Base-by-base conservation (phyloP, 2,797 vertebrate genomes). In the Peromyscus nudipes region DNA sequence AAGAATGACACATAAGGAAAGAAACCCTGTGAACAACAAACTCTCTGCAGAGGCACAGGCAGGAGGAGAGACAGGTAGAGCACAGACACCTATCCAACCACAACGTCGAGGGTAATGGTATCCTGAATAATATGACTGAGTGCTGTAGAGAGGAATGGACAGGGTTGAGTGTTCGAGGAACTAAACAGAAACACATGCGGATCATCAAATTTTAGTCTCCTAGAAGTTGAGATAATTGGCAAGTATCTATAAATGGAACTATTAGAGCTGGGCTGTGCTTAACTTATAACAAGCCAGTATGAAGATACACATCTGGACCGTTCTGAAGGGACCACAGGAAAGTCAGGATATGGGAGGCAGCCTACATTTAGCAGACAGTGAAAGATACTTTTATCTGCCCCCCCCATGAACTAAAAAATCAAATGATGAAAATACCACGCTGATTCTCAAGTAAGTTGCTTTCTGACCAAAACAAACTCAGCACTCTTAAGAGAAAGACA, bases 381-480 rank as follows among this genome's bases (percentile, higher is more conserved):
- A 62, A 84, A 60, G 29, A 67, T 40, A 13, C 10, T 55, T 60
- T 37, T 27, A 73, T 6, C 3, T 76, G 34, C 16, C 34, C 34
- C 69, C 49, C 37, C 67, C 49, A 46, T 2, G 62, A 88, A 16
- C 3, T 84, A 79, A 93, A 67, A 96, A 89, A 84, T n/a, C 34
- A 46, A 92, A 64, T 9, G 57, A 13, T 62, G 17, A 83, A 89
- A 92, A 69, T 12, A 73, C 25, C n/a, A 62, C 85, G 43, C 29
- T 79, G 34, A 55, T 96, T 73, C 25, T 46, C 67, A 49, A 73
- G 43, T 75, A 82, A 80, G 17, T 80, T 83, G 67, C 46, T 93
- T 94, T 96, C 31, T 91, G 62, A 93, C 7, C 19, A 67, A 95
- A 92, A 85, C 34, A 96, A 85, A 86, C 8, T 79, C 55, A 94